Base-by-base conservation (phyloP, 92 coral and sea anemone species). In the Zoanthus sociatus region DNA sequence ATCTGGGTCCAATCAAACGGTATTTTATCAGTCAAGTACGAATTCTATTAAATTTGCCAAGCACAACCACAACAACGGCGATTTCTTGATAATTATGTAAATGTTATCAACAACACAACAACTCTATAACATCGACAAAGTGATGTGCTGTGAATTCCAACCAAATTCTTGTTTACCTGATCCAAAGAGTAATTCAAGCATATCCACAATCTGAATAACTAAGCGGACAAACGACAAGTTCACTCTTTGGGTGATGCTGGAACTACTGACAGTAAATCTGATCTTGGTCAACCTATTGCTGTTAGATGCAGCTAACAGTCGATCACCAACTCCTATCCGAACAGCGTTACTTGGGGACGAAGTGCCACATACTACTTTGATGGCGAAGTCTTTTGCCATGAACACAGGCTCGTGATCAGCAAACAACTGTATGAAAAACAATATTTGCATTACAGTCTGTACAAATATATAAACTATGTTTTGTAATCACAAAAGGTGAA, bases 221-320 rank as follows among this genome's bases (percentile, higher is more conserved):
- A 97, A 86, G 17, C 99, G 98, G 55, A 97, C 93, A 55, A 95
- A 92, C 3, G 98, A 93, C 42, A 95, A 92, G 58, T 97, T 97
- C 54, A 95, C 90, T 32, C 95, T 90, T 76, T 97, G 99, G 0
- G 98, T 97, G 14, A 95, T 90, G 69, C 90, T 93, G 45, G 92
- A 92, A 54, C 96, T 92, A 31, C 95, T 92, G 75, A 97, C 87
- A 63, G 92, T 93, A 44, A 94, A 93, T 61, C 87, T 94, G 79
- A 93, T 88, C 56, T 88, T 90, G 31, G 93, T 89, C 30, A 89
- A 72, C 86, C 87, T 93, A 77, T 73, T 83, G 67, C 78, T 76
- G 70, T 71, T 78, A 1, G n/a, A n/a, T 17, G 26, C 46, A 71
- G 55, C 13, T 20, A 21, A 64, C 45, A 81, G 73, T 9, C 37